Base-by-base conservation (phyloP, 2,113 vertebrate genomes). In the Lipotes vexillifer region DNA sequence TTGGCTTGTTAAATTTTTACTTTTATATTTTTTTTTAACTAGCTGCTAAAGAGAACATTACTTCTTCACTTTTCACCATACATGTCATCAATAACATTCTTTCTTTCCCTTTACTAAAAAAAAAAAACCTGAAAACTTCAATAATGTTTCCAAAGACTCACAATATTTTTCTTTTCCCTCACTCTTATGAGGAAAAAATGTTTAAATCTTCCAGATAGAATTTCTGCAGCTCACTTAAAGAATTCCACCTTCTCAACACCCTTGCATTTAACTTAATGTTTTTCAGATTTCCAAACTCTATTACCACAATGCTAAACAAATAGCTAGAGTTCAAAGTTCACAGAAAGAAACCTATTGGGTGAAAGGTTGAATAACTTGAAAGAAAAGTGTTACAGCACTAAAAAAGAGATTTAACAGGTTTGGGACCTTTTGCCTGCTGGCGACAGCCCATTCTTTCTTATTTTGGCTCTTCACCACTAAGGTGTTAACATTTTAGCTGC, bases 351-450 rank as follows among this genome's bases (percentile, higher is more conserved):
- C 97, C 97, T 97, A 98, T 97, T 98, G 98, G 99, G 99, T 99
- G 99, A 99, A 99, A 99, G 99, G 99, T 98, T 99, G 99, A 99
- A 98, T 99, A 99, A 99, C 98, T 99, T 98, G 97, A 98, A 99
- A 98, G 97, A 98, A 98, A 98, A 98, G 98, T 99, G 98, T 98
- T 97, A 93, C 97, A 97, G 96, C 98, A 98, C 98, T 98, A 98
- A 96, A 96, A 97, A 98, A 98, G 98, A 98, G 92, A 94, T 98
- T 99, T 98, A 98, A 96, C 98, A 98, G 97, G 96, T 98, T 98
- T 98, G 94, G 49, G 95, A 97, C 93, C 97, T 97, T 95, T 98
- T 61, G 90, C 93, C 95, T 46, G 81, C 91, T 94, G 87, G 66
- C 85, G 93, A 78, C 12, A 95, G 75, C 83, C 83, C 55, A 29